Evolutionary conservation across 37 sponge, comb jelly and placozoan genomes (phyloP), one percentile per base, ranked within the genome.

Genomic region (Beroe forskalii): DNA sequence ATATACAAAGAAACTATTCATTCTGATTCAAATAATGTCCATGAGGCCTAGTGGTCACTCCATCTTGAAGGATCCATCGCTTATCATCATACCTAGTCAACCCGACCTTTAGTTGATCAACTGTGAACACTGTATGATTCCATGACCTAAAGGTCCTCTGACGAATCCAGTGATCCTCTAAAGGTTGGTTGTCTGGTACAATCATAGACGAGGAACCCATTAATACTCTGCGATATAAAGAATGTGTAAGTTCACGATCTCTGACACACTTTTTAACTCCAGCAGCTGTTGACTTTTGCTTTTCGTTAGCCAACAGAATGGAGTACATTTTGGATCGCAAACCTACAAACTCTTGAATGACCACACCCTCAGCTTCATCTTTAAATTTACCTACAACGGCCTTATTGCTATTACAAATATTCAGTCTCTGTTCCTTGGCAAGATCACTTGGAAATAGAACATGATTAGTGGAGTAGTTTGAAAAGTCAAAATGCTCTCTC

Each of bases 61-160:
- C 86, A 80, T 80, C 86, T 44, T 44, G 24, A 32, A 80, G 55
- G 22, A 80, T 80, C 44, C 44, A 80, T 9, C 86, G 86, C 27
- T 80, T 80, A 25, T 80, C 86, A 42, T 80, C 86, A 80, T 80
- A 80, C 86, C 86, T 39, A 4, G 86, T 80, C 30, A 80, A 25
- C 9, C 86, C 86, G n/a, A 80, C 55, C 31, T 80, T 80, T n/a
- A 3, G 35, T 24, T 44, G 44, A 6, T 80, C 86, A 3, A 80
- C 86, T 23, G 86, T 80, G 31, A 28, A 80, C 3, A 80, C 30
- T 6, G 86, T 80, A 42, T 80, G 86, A n/a, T 44, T 24, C 1
- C n/a, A 4, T 1, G 86, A 80, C 0, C 86, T 8, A 30, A 80
- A 80, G n/a, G 86, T 44, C 30, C 9, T 43, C 31, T 80, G 86